Percentiles rank a stretch among this genome's conserved stretches.
Conservation (phyloP, 2,888 invertebrate species). For the Lysandra bellargus region DNA sequence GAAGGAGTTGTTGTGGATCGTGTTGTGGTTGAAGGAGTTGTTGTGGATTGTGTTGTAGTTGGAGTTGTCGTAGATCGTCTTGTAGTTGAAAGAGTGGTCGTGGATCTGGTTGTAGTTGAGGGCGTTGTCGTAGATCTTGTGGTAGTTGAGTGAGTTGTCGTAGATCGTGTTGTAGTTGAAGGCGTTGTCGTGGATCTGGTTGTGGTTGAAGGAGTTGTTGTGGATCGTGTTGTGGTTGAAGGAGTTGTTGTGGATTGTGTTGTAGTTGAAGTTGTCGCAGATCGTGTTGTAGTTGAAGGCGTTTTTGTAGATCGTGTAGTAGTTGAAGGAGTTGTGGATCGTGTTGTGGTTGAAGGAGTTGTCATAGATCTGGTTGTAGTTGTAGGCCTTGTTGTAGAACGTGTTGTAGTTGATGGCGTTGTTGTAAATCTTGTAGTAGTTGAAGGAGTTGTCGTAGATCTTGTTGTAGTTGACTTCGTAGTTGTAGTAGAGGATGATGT, state of each 20-base stretch:
- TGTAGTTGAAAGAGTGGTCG: not conserved
- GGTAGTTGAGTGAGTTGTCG: not conserved
- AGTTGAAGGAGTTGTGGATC: not conserved
- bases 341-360: no score
- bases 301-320: not conserved
- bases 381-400: not conserved
- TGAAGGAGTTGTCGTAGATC: not conserved
- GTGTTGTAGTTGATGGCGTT: not conserved
- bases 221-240: no score
- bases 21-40: not conserved
- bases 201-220: no score
- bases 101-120: not conserved
- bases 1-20: not conserved
- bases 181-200: not conserved
- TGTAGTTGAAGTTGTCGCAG: not conserved
- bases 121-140: constrained; percentile 1
- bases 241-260: no score
- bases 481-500: constrained; percentile 28
- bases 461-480: not conserved
- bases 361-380: no score
- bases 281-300: not conserved
- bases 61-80: not conserved
- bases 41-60: not conserved
- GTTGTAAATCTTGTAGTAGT: not conserved
- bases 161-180: not conserved